Conservation (phyloP, 2,113 vertebrate species). For the Xyrauchen texanus region DNA sequence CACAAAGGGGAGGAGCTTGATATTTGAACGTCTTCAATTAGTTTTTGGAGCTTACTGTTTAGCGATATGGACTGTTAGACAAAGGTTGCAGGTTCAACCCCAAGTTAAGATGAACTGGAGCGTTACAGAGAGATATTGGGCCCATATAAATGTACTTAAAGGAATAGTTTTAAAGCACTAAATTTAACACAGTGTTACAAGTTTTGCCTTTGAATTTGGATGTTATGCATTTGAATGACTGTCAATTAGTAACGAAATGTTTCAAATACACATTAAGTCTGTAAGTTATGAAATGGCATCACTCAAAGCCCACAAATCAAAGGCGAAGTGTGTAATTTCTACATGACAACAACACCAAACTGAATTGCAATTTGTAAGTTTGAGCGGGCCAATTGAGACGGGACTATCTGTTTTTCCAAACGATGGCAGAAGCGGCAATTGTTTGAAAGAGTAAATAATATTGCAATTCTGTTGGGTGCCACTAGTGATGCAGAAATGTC, state of each 20-base stretch:
- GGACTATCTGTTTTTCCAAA: no score
- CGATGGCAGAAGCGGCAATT: no score
- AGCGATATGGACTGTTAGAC: background rate
- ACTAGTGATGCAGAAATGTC: no score
- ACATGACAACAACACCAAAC: no score
- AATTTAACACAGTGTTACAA: background rate
- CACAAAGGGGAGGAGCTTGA: conserved; percentile 51
- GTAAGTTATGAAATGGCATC: background rate
- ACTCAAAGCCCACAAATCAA: background rate
- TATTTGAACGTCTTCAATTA: conserved; percentile 3
- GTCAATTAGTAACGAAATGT: background rate
- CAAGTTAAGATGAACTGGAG: background rate
- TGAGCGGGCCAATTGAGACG: no score
- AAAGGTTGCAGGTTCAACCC: conserved; percentile 37
- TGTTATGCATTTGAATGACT: conserved; percentile 21
- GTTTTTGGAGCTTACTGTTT: no score
- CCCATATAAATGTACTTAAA: background rate
- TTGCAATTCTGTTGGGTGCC: no score
- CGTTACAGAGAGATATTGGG: no score
- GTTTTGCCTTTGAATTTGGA: conserved; percentile 21
- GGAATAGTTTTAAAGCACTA: background rate
- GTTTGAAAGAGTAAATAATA: no score
- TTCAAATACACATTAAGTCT: background rate
- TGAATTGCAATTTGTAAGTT: no score
- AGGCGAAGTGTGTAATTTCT: no score